Evolutionary conservation across 2,113 vertebrate genomes (phyloP).

Genomic region (Megaceryle maxima): DNA sequence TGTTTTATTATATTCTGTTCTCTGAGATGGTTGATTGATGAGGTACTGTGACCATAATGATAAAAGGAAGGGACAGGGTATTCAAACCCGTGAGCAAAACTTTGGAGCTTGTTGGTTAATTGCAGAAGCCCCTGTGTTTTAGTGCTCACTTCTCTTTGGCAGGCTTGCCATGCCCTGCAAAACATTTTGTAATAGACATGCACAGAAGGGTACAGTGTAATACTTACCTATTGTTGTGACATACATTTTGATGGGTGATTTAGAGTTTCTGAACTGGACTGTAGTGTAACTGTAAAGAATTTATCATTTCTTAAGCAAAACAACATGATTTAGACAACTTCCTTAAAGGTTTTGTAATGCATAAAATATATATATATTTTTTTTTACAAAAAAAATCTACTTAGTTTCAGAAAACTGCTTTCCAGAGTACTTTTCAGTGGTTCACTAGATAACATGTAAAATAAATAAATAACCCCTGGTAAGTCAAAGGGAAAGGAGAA

Average conservation of each 20-base stretch:
- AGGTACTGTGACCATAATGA: accelerated
- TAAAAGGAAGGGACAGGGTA: neutral
- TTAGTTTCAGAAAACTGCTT: neutral
- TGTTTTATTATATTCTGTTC: neutral
- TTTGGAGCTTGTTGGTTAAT: neutral
- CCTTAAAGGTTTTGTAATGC: neutral
- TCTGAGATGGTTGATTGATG: neutral
- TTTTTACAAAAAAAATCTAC: neutral
- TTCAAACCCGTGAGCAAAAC: neutral
- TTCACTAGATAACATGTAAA: neutral
- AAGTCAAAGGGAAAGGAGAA: neutral
- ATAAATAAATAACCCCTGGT: neutral
- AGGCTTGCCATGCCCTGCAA: neutral
- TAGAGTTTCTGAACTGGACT: neutral
- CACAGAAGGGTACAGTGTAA: neutral
- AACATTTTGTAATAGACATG: neutral
- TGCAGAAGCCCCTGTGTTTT: neutral
- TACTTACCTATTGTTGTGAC: neutral
- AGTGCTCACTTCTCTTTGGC: neutral
- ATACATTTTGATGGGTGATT: neutral
- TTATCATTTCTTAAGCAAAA: neutral
- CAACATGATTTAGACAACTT: neutral
- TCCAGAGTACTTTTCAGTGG: neutral
- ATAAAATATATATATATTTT: neutral
- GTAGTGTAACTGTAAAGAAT: neutral